These are phyloP conservation scores for Augochlora pura DNA, from an alignment of 1,140 invertebrate species.

Conservation along the genomic window DNA sequence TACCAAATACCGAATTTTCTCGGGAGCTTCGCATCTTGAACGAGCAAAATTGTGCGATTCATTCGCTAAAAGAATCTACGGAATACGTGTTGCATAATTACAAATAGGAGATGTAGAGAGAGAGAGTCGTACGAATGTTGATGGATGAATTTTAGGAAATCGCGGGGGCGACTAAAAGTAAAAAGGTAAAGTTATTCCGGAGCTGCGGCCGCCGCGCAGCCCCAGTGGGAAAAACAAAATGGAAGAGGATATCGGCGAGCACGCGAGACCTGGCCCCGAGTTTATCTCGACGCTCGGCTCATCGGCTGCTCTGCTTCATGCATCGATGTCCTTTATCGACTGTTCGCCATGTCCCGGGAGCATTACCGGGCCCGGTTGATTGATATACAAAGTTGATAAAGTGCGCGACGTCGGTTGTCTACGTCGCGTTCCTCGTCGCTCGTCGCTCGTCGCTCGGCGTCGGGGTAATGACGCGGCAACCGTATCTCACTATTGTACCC, in stretches of 20 bases:
- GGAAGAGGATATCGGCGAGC: slow-evolving; percentile 11
- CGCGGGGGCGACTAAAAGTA: neutral
- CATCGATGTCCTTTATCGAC: slow-evolving; percentile 57
- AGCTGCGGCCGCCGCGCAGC: neutral
- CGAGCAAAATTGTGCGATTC: too few relatives aligned
- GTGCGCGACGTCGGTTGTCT: slow-evolving; percentile 52
- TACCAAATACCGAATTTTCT: too few relatives aligned
- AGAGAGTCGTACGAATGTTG: too few relatives aligned
- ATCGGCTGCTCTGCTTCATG: slow-evolving; percentile 58
- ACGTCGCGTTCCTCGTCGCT: slow-evolving; percentile 43
- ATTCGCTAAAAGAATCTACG: too few relatives aligned
- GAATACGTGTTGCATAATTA: too few relatives aligned
- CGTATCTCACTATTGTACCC: slow-evolving; percentile 65
- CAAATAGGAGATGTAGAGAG: too few relatives aligned
- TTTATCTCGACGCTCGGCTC: slow-evolving; percentile 63
- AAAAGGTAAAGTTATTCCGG: too few relatives aligned
- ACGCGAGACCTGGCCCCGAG: neutral
- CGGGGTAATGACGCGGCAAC: slow-evolving; percentile 73
- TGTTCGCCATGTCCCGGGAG: slow-evolving; percentile 41
- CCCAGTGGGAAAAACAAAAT: slow-evolving; percentile 39
- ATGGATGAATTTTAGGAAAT: neutral
- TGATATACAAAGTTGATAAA: slow-evolving; percentile 71
- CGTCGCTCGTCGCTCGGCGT: slow-evolving; percentile 62
- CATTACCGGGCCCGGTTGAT: slow-evolving; percentile 58
- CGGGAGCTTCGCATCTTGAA: too few relatives aligned